Evolutionary conservation across 2,113 vertebrate genomes (phyloP), one percentile per base, ranked within the genome.

Genomic region (Labeo catla): DNA sequence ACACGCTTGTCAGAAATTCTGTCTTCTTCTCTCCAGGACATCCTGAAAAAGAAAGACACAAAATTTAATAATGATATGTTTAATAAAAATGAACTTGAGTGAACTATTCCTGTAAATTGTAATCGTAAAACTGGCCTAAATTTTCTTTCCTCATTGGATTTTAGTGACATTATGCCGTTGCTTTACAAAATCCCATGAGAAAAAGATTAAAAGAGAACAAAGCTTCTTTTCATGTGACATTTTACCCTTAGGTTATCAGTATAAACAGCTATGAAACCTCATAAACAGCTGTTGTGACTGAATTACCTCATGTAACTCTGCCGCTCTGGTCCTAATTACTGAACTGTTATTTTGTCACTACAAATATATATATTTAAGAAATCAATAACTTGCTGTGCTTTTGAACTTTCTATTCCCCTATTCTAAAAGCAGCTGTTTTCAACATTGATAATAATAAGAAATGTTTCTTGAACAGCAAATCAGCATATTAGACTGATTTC

Each of bases 11-110:
- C 90, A 99, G 95, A 87, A 99, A 99, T 89, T 99, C 98, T 2
- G 95, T 97, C 93, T 98, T 99, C 92, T 98, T 99, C 90, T 95
- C 94, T 36, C 97, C 98, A 0, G 98, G 97, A 93, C 98, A 99
- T 82, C 98, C 98, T 99, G 93, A 79, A 94, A 91, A 89, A 91
- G 16, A 84, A 12, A 4, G 3, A 80, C 9, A 59, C 16, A 72
- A 78, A 34, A n/a, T 1, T 28, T 28, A 28, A 28, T 28, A 28
- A 28, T 28, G 28, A 28, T 28, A 28, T 28, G 50, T 50, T 50
- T 50, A 12, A 5, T 15, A 52, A 50, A 52, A 52, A 52, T 52
- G 1, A 15, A 13, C 13, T 65, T 34, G 63, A 66, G 12, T 12
- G 9, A 12, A 28, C 61, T 65, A 66, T 13, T 66, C 5, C 28